phyloP scores from a whole-genome alignment of 2,888 invertebrate genomes.

The Diarsia mendica region DNA sequence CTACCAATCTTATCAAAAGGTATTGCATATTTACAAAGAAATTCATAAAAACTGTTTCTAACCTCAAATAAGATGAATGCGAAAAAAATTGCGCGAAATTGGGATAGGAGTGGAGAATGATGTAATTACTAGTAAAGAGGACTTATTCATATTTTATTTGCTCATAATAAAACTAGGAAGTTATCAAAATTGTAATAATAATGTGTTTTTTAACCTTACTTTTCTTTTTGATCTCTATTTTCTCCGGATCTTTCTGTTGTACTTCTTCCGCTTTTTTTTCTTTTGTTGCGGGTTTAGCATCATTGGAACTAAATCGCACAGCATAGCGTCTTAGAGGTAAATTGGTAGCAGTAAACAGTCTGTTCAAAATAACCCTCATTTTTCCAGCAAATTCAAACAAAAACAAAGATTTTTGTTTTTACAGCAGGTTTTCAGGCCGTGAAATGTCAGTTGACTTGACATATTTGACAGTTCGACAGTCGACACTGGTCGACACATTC shows the following conservation, averaged over 20 bases:
- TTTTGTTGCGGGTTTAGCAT: constrained; percentile 68
- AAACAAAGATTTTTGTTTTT: constrained; percentile 15
- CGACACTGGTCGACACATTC: no score
- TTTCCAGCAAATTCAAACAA: constrained; percentile 33
- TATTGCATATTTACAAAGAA: no score
- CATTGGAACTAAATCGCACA: constrained; percentile 75
- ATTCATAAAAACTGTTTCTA: no score
- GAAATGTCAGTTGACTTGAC: constrained; percentile 26
- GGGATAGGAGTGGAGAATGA: no score
- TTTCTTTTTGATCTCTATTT: constrained; percentile 80
- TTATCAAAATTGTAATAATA: background rate
- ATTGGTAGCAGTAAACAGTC: constrained; percentile 69
- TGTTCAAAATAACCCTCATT: constrained; percentile 85
- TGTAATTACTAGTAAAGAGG: background rate
- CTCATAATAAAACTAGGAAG: background rate
- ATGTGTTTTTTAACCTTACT: constrained; percentile 78
- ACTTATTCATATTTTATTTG: background rate
- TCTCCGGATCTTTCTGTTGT: constrained; percentile 71
- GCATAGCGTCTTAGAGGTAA: constrained; percentile 69
- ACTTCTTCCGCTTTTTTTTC: constrained; percentile 51
- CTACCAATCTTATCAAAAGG: no score
- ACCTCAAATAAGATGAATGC: no score
- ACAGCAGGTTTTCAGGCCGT: background rate
- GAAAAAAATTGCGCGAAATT: no score
- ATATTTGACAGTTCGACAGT: no score